phyloP scores from a whole-genome alignment of 2,113 vertebrate species.

The Microcebus murinus region DNA sequence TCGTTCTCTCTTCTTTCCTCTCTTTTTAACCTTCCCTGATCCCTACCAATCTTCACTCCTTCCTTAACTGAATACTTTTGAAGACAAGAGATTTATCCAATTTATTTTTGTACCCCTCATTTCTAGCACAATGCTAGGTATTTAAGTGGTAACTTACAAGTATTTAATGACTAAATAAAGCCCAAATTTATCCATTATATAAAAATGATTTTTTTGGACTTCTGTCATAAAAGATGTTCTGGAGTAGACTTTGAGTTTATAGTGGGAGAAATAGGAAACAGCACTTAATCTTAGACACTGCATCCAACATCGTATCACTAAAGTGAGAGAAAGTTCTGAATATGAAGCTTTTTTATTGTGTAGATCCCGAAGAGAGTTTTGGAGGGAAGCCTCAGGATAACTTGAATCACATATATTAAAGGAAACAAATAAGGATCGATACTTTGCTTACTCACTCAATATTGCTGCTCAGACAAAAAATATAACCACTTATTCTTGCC shows the following conservation, averaged over 20 bases:
- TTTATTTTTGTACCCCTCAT: neutral
- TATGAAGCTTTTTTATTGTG: neutral
- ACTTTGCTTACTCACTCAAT: conserved; percentile 24
- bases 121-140: neutral
- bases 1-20: neutral
- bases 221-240: neutral
- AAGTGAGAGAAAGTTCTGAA: neutral
- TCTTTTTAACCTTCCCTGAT: neutral
- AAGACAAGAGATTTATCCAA: neutral
- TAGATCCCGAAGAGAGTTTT: neutral
- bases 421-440: conserved; percentile 1
- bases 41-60: neutral
- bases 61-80: neutral
- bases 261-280: neutral
- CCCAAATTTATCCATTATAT: neutral
- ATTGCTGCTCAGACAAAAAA: conserved; percentile 15
- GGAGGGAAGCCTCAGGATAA: neutral
- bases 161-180: neutral
- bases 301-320: neutral
- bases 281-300: neutral
- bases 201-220: neutral
- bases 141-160: neutral
- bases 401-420: neutral
- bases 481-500: neutral
- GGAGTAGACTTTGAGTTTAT: neutral